A percentile compares a stretch with the other conserved stretches of the same genome.
Evolutionary conservation across 2,888 invertebrate genomes (phyloP).

Genomic region (Acheta domesticus): DNA sequence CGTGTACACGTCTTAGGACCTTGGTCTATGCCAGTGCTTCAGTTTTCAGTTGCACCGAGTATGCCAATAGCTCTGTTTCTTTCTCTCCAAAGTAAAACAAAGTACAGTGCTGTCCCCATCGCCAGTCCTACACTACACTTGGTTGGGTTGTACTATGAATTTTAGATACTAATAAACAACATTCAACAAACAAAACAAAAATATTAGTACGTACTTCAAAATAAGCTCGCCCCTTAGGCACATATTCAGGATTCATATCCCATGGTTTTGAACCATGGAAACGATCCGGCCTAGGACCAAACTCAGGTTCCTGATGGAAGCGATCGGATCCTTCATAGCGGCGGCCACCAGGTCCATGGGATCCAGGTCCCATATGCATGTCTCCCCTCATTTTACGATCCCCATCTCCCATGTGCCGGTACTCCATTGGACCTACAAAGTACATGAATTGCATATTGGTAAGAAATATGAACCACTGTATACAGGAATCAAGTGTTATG

Average conservation of each 20-base stretch:
- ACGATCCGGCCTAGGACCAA: slow-evolving; percentile 21
- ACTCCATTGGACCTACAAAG: slow-evolving; percentile 26
- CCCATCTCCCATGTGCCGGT: not conserved
- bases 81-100: too few relatives aligned
- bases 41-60: too few relatives aligned
- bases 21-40: too few relatives aligned
- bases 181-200: not conserved
- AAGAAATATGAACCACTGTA: too few relatives aligned
- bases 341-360: slow-evolving; percentile 19
- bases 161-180: not conserved
- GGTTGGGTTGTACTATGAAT: too few relatives aligned
- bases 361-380: not conserved
- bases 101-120: too few relatives aligned
- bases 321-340: slow-evolving; percentile 19
- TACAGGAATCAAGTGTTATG: too few relatives aligned
- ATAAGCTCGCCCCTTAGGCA: slow-evolving; percentile 37
- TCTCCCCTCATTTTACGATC: slow-evolving; percentile 23
- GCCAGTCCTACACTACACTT: too few relatives aligned
- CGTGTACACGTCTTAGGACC: too few relatives aligned
- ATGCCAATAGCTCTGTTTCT: too few relatives aligned
- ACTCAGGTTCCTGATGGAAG: slow-evolving; percentile 22
- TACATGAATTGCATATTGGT: too few relatives aligned
- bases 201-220: slow-evolving; percentile 35
- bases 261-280: slow-evolving; percentile 30
- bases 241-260: slow-evolving; percentile 36